A percentile compares a stretch with the other conserved stretches of the same genome.
Conservation (phyloP, 2,888 invertebrate genomes). For the Megastigmus dorsalis region DNA sequence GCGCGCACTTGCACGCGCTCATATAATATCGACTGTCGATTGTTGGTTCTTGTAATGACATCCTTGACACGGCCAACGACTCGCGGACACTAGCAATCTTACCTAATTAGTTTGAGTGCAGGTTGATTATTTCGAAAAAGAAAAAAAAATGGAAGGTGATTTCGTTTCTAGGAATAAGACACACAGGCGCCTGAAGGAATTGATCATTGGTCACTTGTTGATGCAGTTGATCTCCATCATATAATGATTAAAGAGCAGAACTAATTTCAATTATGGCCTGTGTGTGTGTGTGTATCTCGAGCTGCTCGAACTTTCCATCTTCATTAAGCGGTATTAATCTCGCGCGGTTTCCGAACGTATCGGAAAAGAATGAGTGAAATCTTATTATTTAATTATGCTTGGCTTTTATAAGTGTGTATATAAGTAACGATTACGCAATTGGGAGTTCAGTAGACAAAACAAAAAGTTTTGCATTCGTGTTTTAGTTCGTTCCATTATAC, state of each 20-base stretch:
- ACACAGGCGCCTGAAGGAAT: background rate
- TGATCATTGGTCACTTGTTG: background rate
- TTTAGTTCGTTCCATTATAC: too few species aligned
- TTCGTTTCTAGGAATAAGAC: background rate
- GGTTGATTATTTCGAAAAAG: background rate
- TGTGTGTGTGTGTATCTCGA: too few species aligned
- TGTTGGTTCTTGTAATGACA: background rate
- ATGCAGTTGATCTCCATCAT: background rate
- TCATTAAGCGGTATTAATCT: too few species aligned
- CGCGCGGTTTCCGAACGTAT: too few species aligned
- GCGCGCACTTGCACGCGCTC: background rate
- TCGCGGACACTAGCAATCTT: background rate
- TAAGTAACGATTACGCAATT: too few species aligned
- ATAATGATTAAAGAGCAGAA: background rate
- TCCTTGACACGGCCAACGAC: background rate
- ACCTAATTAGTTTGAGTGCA: conserved; percentile 6
- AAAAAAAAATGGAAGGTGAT: background rate
- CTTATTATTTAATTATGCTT: too few species aligned
- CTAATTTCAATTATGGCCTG: background rate
- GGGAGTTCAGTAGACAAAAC: too few species aligned
- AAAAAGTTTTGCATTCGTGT: too few species aligned
- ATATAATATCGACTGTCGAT: background rate
- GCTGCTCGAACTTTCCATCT: background rate
- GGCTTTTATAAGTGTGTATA: too few species aligned
- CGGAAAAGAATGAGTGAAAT: too few species aligned